Evolutionary conservation across 2,797 vertebrate genomes (phyloP).

Genomic region (Sternotherus odoratus): DNA sequence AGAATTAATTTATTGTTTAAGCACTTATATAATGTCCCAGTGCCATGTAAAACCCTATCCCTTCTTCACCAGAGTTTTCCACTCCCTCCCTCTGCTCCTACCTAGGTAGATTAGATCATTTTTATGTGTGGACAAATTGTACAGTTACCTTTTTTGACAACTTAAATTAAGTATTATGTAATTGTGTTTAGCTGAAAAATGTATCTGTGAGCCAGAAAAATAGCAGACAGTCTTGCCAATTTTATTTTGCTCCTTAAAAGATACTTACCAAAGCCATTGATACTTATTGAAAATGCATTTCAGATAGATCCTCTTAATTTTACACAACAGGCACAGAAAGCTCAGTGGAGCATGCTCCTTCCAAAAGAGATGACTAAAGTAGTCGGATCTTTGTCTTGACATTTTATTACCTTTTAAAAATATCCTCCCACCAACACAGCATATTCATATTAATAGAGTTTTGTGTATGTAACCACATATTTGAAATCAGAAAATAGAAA

Average conservation of each 20-base stretch:
- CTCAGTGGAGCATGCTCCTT: slow-evolving; percentile 16
- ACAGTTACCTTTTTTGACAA: slow-evolving; percentile 1
- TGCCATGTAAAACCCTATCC: not conserved
- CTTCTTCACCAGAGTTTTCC: not conserved
- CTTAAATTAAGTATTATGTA: slow-evolving; percentile 33
- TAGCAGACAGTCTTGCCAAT: not conserved
- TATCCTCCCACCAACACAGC: not conserved
- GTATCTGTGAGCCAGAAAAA: slow-evolving; percentile 1
- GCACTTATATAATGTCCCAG: not conserved
- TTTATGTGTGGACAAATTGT: slow-evolving; percentile 5
- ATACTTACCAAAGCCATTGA: not conserved
- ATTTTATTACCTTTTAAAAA: slow-evolving; percentile 28
- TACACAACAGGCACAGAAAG: slow-evolving; percentile 11
- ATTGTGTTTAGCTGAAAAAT: slow-evolving; percentile 20
- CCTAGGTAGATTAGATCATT: not conserved
- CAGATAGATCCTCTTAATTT: slow-evolving; percentile 37
- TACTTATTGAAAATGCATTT: slow-evolving; percentile 59
- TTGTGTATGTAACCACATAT: slow-evolving; percentile 13
- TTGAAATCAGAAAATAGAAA: slow-evolving; percentile 16
- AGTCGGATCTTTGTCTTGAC: slow-evolving; percentile 8
- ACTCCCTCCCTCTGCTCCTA: not conserved
- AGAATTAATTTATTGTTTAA: not conserved
- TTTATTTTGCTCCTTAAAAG: not conserved
- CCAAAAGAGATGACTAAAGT: slow-evolving; percentile 27
- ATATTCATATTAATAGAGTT: not conserved